phyloP scores from a whole-genome alignment of 2,888 invertebrate species.

The Drosophila mimica region DNA sequence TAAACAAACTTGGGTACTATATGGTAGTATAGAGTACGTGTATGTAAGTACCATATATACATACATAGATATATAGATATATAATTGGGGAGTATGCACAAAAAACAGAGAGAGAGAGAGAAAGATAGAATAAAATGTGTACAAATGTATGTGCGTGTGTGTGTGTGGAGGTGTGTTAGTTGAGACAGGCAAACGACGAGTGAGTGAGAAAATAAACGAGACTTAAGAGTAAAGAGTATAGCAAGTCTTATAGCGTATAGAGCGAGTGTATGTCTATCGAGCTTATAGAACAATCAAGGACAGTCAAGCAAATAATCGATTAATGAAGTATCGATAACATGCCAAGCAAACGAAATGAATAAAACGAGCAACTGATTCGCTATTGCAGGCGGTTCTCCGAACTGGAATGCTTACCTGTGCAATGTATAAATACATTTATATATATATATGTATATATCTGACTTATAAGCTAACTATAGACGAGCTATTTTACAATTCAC shows the following conservation, averaged over 20 bases:
- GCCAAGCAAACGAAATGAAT: constrained; percentile 13
- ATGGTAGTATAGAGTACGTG: constrained; percentile 30
- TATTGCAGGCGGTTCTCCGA: constrained; percentile 37
- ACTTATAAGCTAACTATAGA: constrained; percentile 47
- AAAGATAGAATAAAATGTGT: constrained; percentile 17
- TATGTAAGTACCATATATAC: constrained; percentile 40
- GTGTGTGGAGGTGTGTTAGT: constrained; percentile 12
- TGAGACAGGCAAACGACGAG: constrained; percentile 35
- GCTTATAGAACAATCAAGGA: constrained; percentile 2
- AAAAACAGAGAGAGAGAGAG: constrained; percentile 11
- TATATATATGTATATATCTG: constrained; percentile 20
- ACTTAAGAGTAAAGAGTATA: constrained; percentile 25
- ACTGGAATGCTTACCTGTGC: constrained; percentile 60
- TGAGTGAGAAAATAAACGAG: constrained; percentile 31
- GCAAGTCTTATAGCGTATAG: constrained; percentile 16
- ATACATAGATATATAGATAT: constrained; percentile 40
- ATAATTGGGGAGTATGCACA: constrained; percentile 50
- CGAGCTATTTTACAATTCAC: constrained; percentile 22
- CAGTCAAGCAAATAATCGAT: constrained; percentile 19
- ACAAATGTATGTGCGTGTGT: constrained; percentile 22
- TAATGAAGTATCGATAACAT: constrained; percentile 32
- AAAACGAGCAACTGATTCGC: constrained; percentile 8
- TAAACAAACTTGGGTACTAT: constrained; percentile 64
- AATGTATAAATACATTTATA: constrained; percentile 25
- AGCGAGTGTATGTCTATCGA: constrained; percentile 15